Base-by-base conservation (phyloP, 1,140 invertebrate species). In the Calephelis virginiensis region DNA sequence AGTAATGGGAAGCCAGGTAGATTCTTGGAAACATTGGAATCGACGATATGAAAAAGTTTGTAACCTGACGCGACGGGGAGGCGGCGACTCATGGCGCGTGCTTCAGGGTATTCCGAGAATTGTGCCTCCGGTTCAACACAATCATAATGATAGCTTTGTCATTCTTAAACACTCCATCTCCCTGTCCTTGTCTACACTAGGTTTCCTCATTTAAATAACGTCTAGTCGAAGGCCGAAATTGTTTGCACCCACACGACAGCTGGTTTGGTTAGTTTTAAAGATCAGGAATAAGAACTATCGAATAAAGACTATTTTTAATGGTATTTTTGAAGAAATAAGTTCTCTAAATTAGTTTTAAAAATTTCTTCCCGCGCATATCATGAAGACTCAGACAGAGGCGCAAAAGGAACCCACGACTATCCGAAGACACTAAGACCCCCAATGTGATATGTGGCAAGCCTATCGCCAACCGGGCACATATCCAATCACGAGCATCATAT, bases 21-120 rank as follows among this genome's bases (percentile, higher is more conserved):
- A 63, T 90, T 87, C 86, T 77, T 70, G 74, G 85, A 90, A 90
- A 80, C 81, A 85, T 82, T 73, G 73, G 73, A 81, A 81, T 81
- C 69, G 81, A 86, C 80, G 85, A 83, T 81, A 76, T 83, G 78
- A 87, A 89, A 87, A 85, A 79, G 72, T 75, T 73, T 67, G 75
- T 75, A 75, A 79, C 72, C 67, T 74, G 79, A 79, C 70, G 77
- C 72, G 73, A 63, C 69, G 69, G 73, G 70, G 71, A 56, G 45
- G 69, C 67, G 69, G 68, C 60, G 69, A 50, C n/a, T 37, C 61
- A 53, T 49, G 81, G 81, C 83, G 81, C 86, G 84, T 86, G 86
- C 85, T 84, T 70, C 72, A 67, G 76, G 80, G 68, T 81, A 77
- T 90, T 90, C 87, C 76, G 66, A 80, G 87, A 89, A 90, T 75